phyloP scores from a whole-genome alignment of 2,888 invertebrate species.

The Osmoderma eremita region DNA sequence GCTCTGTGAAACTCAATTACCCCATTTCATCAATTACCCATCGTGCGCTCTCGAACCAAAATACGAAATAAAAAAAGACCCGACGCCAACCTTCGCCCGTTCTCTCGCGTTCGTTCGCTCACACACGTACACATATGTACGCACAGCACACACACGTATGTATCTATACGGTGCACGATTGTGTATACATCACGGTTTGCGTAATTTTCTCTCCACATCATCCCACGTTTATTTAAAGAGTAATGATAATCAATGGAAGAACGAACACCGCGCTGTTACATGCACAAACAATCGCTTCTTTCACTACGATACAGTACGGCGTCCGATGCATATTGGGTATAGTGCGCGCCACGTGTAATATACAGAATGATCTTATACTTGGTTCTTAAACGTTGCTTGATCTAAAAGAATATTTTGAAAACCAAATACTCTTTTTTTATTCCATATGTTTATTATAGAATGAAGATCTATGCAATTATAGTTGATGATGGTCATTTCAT shows the following conservation, averaged over 20 bases:
- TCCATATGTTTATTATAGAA: background rate
- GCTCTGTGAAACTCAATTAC: constrained; percentile 38
- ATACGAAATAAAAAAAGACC: constrained; percentile 14
- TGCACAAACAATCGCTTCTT: constrained; percentile 26
- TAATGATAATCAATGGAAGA: constrained; percentile 37
- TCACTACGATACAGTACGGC: background rate
- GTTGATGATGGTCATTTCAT: too few species aligned
- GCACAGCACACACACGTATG: too few species aligned
- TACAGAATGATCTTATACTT: background rate
- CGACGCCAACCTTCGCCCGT: constrained; percentile 27
- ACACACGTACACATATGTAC: background rate
- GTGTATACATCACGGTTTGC: constrained; percentile 24
- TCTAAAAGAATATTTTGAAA: background rate
- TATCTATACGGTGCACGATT: too few species aligned
- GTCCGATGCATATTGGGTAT: background rate
- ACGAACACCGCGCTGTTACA: constrained; percentile 19
- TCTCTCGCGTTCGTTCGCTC: background rate
- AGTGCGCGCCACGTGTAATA: background rate
- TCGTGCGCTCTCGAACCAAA: constrained; percentile 38
- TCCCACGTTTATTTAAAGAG: constrained; percentile 36
- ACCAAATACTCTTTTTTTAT: background rate
- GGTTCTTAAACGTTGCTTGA: background rate
- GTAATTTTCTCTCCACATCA: constrained; percentile 34
- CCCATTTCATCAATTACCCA: constrained; percentile 38
- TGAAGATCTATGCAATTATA: too few species aligned